Evolutionary conservation across 2,888 invertebrate species (phyloP), one percentile per base, ranked within the genome.

Genomic region (Ptilodon capucinus): DNA sequence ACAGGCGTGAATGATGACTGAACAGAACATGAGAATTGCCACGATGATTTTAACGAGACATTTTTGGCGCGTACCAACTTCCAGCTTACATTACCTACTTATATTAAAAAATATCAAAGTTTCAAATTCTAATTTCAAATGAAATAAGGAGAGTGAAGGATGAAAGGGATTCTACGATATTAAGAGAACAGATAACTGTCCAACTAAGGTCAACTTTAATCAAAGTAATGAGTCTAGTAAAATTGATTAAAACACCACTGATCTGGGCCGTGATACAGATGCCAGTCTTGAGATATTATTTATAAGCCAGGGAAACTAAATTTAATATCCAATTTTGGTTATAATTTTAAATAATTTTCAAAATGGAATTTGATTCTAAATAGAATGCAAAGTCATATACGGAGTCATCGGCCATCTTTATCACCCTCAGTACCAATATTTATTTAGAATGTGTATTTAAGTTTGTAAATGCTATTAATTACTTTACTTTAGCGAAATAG

Each of bases 231-330:
- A 46, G 38, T 39, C 36, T 30, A 9, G 13, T 14, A 39, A 52
- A 51, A 57, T 52, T 64, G 54, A 64, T 64, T 54, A 51, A 51
- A 51, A 39, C 48, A 51, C 47, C n/a, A 14, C 44, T 52, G 52
- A 67, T 53, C 54, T 50, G 41, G 46, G 19, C 32, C 39, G 43
- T 44, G 64, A 54, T 64, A 67, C 36, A 46, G 38, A 43, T 17
- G 23, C 36, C 25, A 48, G 38, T 40, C 46, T 51, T 32, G 38
- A 56, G 46, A 48, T 40, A 39, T 40, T 40, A 23, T 38, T 40
- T 46, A 13, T 17, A n/a, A 19, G 32, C n/a, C 30, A 34, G 23
- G 54, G 32, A 16, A 42, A 47, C 13, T 32, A 7, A 9, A 11
- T 28, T 9, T 28, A 9, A 28, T 28, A 28, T 9, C 3, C 6